Conservation (phyloP, 2,888 invertebrate genomes). For the Rhimphoctona megacephalus region DNA sequence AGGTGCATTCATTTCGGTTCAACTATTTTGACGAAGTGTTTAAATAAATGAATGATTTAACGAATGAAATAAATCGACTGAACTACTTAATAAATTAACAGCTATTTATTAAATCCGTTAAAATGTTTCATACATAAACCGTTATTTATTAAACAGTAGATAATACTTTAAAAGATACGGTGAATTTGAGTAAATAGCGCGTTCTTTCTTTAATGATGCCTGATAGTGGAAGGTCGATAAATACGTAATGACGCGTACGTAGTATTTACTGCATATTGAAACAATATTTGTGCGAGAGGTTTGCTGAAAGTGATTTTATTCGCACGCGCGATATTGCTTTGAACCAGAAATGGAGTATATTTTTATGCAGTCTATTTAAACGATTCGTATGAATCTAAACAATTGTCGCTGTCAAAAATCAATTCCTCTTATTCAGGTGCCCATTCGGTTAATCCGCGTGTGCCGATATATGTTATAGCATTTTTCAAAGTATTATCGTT, state of each 20-base stretch:
- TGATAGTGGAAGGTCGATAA: not conserved
- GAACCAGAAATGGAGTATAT: not conserved
- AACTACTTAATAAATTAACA: no score
- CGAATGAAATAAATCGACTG: no score
- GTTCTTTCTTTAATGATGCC: not conserved
- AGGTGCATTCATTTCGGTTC: not conserved
- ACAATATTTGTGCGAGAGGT: not conserved
- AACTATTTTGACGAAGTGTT: not conserved
- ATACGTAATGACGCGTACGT: not conserved
- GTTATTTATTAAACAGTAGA: no score
- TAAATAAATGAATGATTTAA: no score
- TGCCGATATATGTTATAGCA: not conserved
- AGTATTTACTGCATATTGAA: slow-evolving; percentile 3
- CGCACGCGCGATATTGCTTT: not conserved
- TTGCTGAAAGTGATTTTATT: not conserved
- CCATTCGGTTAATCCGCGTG: not conserved
- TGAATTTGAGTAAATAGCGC: not conserved
- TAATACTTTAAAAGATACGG: not conserved
- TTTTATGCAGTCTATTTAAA: not conserved
- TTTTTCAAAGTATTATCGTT: not conserved
- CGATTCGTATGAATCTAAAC: not conserved
- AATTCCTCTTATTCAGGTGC: not conserved
- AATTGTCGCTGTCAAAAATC: not conserved
- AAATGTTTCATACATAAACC: no score
- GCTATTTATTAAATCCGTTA: no score